These are phyloP conservation scores for Circaetus gallicus DNA, from an alignment of 2,113 vertebrate species.

Conservation along the genomic window DNA sequence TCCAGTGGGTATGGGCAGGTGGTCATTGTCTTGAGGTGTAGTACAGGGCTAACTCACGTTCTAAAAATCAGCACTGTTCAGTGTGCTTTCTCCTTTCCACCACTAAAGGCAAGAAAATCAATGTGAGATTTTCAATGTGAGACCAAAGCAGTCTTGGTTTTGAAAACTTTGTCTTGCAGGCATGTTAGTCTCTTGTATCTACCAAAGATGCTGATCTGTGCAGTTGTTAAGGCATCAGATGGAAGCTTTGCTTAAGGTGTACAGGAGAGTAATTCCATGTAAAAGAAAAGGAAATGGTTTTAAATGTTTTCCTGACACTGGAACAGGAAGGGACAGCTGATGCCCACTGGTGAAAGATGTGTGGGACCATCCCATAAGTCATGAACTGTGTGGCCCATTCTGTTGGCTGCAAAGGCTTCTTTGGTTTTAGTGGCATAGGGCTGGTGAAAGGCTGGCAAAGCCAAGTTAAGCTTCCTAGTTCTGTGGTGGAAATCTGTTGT, in stretches of 20 bases:
- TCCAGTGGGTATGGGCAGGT: background rate
- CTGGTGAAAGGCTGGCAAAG: background rate
- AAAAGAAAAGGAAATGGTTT: background rate
- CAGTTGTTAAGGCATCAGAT: background rate
- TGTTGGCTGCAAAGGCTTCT: background rate
- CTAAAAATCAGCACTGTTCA: background rate
- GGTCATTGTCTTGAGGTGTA: background rate
- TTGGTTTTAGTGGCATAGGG: background rate
- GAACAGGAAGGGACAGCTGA: background rate
- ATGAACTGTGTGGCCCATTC: accelerated
- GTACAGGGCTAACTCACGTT: accelerated
- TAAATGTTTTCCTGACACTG: background rate
- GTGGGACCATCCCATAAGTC: background rate
- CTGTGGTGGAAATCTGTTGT: background rate
- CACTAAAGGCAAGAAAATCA: background rate
- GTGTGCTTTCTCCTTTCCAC: background rate
- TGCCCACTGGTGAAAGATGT: background rate
- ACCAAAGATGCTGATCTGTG: background rate
- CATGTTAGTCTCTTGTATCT: background rate
- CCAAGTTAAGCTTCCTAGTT: background rate
- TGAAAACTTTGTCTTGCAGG: background rate
- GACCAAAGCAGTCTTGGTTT: background rate
- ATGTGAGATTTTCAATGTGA: background rate
- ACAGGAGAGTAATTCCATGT: background rate
- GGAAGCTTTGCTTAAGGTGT: background rate